A percentile compares a stretch with the other conserved stretches of the same genome.
Evolutionary conservation across 2,888 invertebrate genomes (phyloP).

Genomic region (Callimorpha dominula): DNA sequence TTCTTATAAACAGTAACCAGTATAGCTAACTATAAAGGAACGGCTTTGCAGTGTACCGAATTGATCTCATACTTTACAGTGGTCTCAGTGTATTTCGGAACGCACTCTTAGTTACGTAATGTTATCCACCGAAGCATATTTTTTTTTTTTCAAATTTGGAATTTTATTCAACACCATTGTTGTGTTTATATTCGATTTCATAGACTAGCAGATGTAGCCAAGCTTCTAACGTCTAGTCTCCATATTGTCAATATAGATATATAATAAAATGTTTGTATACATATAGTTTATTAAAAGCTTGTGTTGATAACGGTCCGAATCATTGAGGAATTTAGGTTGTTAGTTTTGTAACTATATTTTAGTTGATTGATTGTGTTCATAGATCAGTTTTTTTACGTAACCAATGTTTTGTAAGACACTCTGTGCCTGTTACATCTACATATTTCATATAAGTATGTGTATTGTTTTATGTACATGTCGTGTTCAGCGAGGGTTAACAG

Average conservation of each 20-base stretch:
- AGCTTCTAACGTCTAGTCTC: background rate
- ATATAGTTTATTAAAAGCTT: conserved; percentile 1
- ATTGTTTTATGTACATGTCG: background rate
- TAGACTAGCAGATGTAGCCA: too few relatives aligned
- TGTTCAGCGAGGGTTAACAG: too few relatives aligned
- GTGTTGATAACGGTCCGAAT: background rate
- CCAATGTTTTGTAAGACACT: background rate
- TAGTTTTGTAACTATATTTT: background rate
- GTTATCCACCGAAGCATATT: too few relatives aligned
- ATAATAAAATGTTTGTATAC: conserved; percentile 1
- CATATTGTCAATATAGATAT: background rate
- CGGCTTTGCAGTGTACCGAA: too few relatives aligned
- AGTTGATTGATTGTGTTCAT: background rate
- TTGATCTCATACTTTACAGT: too few relatives aligned
- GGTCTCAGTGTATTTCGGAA: too few relatives aligned
- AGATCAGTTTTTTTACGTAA: background rate
- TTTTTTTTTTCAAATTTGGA: too few relatives aligned
- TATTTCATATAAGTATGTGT: background rate
- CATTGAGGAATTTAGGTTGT: background rate
- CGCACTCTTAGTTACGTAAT: too few relatives aligned
- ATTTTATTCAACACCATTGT: too few relatives aligned
- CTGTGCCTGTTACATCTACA: background rate
- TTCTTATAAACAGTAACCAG: too few relatives aligned
- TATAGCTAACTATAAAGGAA: too few relatives aligned
- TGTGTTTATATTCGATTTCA: too few relatives aligned